These are phyloP conservation scores for Scartelaos histophorus DNA, from an alignment of 2,113 vertebrate species.

Conservation along the genomic window DNA sequence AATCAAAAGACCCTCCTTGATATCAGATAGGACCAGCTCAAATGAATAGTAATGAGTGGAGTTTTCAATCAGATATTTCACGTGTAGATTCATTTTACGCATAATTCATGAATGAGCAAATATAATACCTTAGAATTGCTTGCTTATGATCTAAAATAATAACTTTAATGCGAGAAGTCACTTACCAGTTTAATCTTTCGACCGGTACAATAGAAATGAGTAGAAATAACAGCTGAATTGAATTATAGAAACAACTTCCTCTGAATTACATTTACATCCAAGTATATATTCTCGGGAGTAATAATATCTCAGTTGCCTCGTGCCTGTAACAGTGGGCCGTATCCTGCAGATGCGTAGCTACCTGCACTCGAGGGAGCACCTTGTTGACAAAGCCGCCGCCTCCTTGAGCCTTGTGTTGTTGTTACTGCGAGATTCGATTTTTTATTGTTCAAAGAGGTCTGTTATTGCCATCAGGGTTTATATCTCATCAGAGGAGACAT, in stretches of 20 bases:
- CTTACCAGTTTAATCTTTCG: too few species aligned
- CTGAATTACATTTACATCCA: neutral
- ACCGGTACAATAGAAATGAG: too few species aligned
- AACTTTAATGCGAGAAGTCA: too few species aligned
- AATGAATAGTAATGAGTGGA: neutral
- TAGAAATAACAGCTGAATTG: too few species aligned
- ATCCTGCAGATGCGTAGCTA: slow-evolving; percentile 24
- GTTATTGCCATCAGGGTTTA: slow-evolving; percentile 63
- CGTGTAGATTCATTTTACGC: slow-evolving; percentile 1
- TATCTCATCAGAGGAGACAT: slow-evolving; percentile 65
- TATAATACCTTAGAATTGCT: too few species aligned
- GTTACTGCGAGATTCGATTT: slow-evolving; percentile 55
- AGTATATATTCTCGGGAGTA: neutral
- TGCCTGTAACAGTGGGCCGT: neutral
- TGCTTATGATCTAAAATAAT: too few species aligned
- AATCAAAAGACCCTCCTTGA: neutral
- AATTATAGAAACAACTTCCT: neutral
- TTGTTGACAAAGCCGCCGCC: slow-evolving; percentile 57
- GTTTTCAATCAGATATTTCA: neutral
- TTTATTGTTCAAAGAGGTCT: slow-evolving; percentile 67
- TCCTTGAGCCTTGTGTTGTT: slow-evolving; percentile 49
- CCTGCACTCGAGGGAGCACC: slow-evolving; percentile 39
- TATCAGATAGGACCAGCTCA: neutral
- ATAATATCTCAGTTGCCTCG: neutral
- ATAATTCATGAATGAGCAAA: neutral